phyloP scores from a whole-genome alignment of 2,888 invertebrate species.

The Diplazon laetatorius region DNA sequence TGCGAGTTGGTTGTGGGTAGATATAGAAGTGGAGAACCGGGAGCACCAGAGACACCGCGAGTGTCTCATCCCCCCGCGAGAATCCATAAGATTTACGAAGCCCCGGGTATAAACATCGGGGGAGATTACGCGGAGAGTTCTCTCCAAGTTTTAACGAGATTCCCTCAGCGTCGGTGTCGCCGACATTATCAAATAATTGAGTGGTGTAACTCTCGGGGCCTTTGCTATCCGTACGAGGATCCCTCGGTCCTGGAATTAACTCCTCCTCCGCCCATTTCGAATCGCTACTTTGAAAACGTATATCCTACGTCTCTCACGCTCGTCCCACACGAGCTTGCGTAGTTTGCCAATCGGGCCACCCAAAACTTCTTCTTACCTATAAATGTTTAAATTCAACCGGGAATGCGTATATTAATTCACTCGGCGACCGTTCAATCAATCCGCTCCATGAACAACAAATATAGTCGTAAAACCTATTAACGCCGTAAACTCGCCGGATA shows the following conservation, averaged over 20 bases:
- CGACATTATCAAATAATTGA: conserved; percentile 83
- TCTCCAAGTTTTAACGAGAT: conserved; percentile 83
- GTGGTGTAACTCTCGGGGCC: conserved; percentile 81
- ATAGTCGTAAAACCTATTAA: conserved; percentile 40
- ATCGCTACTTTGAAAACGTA: conserved; percentile 61
- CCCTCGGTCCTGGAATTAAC: conserved; percentile 66
- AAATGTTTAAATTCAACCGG: conserved; percentile 56
- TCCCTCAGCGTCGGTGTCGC: conserved; percentile 80
- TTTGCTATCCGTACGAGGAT: conserved; percentile 74
- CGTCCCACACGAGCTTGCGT: conserved; percentile 28
- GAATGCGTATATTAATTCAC: conserved; percentile 59
- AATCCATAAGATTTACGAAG: conserved; percentile 77
- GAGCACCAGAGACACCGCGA: conserved; percentile 61
- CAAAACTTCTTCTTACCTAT: conserved; percentile 60
- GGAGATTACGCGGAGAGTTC: conserved; percentile 81
- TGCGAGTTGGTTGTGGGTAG: background rate
- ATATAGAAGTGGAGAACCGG: conserved; percentile 38
- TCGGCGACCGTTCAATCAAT: conserved; percentile 42
- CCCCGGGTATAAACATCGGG: conserved; percentile 81
- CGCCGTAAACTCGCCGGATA: conserved; percentile 14
- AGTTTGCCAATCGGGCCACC: conserved; percentile 59
- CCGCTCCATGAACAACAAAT: conserved; percentile 19
- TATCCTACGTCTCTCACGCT: conserved; percentile 45
- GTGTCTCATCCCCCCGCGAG: conserved; percentile 53
- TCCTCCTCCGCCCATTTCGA: conserved; percentile 62